Conservation (phyloP, 2,113 vertebrate species). For the Apodemus sylvaticus region DNA sequence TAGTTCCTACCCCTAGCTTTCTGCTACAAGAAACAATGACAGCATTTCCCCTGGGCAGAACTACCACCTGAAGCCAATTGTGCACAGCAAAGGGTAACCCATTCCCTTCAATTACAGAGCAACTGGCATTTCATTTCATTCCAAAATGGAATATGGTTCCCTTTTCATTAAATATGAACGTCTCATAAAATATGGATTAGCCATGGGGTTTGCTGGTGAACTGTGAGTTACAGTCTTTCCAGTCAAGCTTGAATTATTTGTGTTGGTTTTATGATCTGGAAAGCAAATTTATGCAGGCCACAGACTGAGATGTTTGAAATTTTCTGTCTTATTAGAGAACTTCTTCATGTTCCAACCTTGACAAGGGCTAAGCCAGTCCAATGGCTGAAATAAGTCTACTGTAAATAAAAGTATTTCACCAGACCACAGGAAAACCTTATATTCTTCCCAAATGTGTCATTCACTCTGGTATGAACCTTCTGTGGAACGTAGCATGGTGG, state of each 20-base stretch:
- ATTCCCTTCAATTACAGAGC: slow-evolving; percentile 70
- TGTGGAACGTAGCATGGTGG: neutral
- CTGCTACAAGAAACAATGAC: neutral
- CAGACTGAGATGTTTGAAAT: slow-evolving; percentile 73
- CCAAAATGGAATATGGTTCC: slow-evolving; percentile 74
- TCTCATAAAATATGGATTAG: slow-evolving; percentile 85
- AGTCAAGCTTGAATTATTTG: slow-evolving; percentile 83
- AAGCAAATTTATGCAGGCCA: slow-evolving; percentile 72
- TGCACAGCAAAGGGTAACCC: neutral
- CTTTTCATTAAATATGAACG: slow-evolving; percentile 84
- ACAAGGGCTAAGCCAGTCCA: neutral
- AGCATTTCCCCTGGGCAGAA: neutral
- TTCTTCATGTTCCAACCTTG: neutral
- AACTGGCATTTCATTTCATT: slow-evolving; percentile 76
- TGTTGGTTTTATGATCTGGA: slow-evolving; percentile 82
- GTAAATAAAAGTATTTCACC: neutral
- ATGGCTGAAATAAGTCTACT: neutral
- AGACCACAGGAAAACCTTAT: no score
- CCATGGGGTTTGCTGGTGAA: slow-evolving; percentile 75
- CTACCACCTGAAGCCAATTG: neutral
- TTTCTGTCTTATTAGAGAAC: slow-evolving; percentile 67
- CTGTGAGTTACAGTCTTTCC: slow-evolving; percentile 78
- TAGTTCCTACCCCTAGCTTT: neutral
- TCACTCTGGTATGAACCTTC: neutral
- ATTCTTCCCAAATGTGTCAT: neutral